Evolutionary conservation across 2,797 vertebrate species (phyloP), one percentile per base, ranked within the genome.

Genomic region (Rhinogobio ventralis): DNA sequence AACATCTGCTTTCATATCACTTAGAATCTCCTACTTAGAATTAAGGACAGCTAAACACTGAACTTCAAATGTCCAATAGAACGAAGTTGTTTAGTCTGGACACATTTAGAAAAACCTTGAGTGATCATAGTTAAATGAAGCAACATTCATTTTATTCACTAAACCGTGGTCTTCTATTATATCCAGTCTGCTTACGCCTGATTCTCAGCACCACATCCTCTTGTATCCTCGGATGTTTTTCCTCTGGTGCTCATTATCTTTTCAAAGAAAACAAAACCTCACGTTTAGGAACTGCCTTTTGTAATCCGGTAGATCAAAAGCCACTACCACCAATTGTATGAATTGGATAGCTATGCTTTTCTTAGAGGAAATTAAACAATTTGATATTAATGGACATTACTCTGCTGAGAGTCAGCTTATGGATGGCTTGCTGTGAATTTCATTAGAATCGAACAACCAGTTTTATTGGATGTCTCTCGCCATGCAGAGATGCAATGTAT

Each of bases 381-480:
- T 75, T 68, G 71, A 80, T 74, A 76, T 82, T 83, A 84, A 69
- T 62, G 28, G 79, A 66, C 73, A 66, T 53, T 45, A 67, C 75
- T 86, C 57, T 66, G 57, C 79, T 62, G 73, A 77, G 49, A 33
- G 79, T 53, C 64, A 69, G 64, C 55, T 51, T 23, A 73, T 81
- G 62, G 60, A 81, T 23, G 5, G 66, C 88, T 19, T 51, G 80
- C 87, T 88, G 85, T 81, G 88, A 86, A 85, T 85, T 85, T 89
- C 83, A 88, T 89, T 88, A 83, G 71, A 81, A 83, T 64, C 75
- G 66, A 68, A 73, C 49, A 67, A 53, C 49, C 62, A 20, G 4
- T 80, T 74, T 39, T 49, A 55, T 45, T 68, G 69, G 53, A 82
- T 68, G 71, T 74, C 88, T 86, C 76, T 62, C 46, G 42, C 64